A percentile compares a stretch with the other conserved stretches of the same genome.
These are phyloP conservation scores for Typhlichthys eigenmanni DNA, from an alignment of 2,797 vertebrate species.

Conservation along the genomic window DNA sequence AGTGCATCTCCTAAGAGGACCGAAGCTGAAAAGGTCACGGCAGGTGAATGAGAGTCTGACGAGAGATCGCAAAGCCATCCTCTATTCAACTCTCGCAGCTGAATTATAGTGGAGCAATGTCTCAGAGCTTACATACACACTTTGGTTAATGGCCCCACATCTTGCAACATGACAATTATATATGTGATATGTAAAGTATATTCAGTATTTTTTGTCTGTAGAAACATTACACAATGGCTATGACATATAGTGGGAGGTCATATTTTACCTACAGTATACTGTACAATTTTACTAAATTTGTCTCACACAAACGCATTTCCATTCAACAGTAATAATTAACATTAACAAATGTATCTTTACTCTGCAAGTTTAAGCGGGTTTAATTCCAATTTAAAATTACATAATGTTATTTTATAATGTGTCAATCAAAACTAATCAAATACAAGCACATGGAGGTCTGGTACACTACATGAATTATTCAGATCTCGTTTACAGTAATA, in stretches of 20 bases:
- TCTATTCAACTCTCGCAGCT: constrained; percentile 46
- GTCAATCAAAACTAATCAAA: neutral
- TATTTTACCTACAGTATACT: no score
- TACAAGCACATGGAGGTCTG: neutral
- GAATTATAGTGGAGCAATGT: constrained; percentile 65
- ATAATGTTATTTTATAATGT: no score
- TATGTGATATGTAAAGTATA: neutral
- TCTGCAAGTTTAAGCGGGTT: no score
- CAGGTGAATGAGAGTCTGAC: constrained; percentile 32
- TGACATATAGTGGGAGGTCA: no score
- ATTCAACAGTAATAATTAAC: no score
- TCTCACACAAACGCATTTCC: no score
- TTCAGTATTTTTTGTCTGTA: constrained; percentile 11
- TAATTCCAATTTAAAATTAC: no score
- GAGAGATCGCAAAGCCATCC: constrained; percentile 43
- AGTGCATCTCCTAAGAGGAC: constrained; percentile 36
- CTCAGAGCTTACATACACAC: constrained; percentile 39
- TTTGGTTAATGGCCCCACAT: constrained; percentile 31
- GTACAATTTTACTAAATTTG: no score
- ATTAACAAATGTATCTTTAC: no score
- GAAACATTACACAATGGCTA: constrained; percentile 1
- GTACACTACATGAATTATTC: constrained; percentile 8
- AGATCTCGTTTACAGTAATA: no score
- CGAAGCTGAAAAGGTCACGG: constrained; percentile 58
- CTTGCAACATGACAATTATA: constrained; percentile 5